Base-by-base conservation (phyloP, 1,140 invertebrate species). In the Drusus annulatus region DNA sequence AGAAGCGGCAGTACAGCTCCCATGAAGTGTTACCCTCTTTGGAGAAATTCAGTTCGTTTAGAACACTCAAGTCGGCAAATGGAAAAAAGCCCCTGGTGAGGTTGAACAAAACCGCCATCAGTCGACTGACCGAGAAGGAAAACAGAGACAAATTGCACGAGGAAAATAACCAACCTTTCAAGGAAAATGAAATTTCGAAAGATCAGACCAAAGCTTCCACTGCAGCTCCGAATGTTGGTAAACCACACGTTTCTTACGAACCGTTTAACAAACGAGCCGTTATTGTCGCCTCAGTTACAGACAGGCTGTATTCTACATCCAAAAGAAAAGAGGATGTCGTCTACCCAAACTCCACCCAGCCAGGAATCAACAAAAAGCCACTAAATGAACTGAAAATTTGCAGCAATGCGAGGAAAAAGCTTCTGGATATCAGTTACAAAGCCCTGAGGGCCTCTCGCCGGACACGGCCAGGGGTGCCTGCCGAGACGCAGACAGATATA, bases 261-360 rank as follows among this genome's bases (percentile, higher is more conserved):
- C 88, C 62, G 86, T 89, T 86, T 76, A 83, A 84, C 54, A 88
- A 91, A 78, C 86, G 93, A 84, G 91, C 93, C 5, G 92, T 93
- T 85, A 93, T 94, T 58, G 92, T 94, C 16, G 93, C 93, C 13
- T 93, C 93, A 0, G 93, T 94, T 1, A 94, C 93, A 0, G 91
- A 92, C 84, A 88, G 93, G 79, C 85, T 94, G n/a, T 94, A 94
- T 84, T 89, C 91, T 0, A 91, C 90, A 80, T 87, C 91, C 31
- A 93, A 93, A 84, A 91, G 89, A 65, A 89, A 90, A 76, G 93
- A 93, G 77, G 90, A 90, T 36, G 86, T 84, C 19, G 87, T 87
- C 16, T 86, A 87, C 68, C 85, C 86, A n/a, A 88, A 90, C 86
- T 88, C 90, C 86, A 65, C 86, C 28, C 86, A 90, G 82, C 75